Percentiles rank a stretch among this genome's conserved stretches.
Evolutionary conservation across 2,888 invertebrate genomes (phyloP).

Genomic region (Drosophila sordidula): DNA sequence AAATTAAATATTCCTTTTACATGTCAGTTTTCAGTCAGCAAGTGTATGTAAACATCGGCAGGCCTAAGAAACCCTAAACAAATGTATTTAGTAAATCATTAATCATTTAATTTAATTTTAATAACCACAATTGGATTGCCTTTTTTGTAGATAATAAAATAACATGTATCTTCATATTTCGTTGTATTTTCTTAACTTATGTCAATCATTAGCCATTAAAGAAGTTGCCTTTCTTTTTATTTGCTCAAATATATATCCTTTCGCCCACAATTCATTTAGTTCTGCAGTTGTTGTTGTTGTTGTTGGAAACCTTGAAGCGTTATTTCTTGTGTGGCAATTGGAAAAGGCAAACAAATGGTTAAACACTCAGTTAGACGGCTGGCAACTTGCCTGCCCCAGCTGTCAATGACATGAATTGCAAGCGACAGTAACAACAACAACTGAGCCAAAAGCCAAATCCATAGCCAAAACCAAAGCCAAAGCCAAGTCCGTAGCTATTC

Average conservation of each 20-base stretch:
- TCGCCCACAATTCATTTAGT: constrained; percentile 14
- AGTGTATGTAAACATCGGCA: too few species aligned
- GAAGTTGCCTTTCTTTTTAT: constrained; percentile 3
- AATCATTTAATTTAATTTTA: too few species aligned
- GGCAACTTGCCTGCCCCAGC: constrained; percentile 49
- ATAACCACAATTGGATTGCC: too few species aligned
- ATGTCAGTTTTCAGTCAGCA: too few species aligned
- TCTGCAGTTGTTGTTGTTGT: neutral
- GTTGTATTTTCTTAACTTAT: neutral
- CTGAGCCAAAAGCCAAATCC: constrained; percentile 43
- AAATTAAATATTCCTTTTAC: too few species aligned
- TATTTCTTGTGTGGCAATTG: constrained; percentile 33
- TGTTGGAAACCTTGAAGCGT: constrained; percentile 53
- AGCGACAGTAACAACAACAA: constrained; percentile 17
- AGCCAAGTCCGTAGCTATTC: constrained; percentile 39
- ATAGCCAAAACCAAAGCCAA: constrained; percentile 39
- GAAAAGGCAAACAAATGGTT: constrained; percentile 61
- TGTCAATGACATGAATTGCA: constrained; percentile 78
- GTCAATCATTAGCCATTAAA: neutral
- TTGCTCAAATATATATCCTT: constrained; percentile 19
- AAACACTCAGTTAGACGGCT: constrained; percentile 49
- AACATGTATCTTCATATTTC: too few species aligned
- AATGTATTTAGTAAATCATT: too few species aligned
- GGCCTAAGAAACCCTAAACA: too few species aligned
- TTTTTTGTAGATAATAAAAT: too few species aligned